These are phyloP conservation scores for Laticauda laticaudata DNA, from an alignment of 2,113 vertebrate genomes.

Conservation along the genomic window DNA sequence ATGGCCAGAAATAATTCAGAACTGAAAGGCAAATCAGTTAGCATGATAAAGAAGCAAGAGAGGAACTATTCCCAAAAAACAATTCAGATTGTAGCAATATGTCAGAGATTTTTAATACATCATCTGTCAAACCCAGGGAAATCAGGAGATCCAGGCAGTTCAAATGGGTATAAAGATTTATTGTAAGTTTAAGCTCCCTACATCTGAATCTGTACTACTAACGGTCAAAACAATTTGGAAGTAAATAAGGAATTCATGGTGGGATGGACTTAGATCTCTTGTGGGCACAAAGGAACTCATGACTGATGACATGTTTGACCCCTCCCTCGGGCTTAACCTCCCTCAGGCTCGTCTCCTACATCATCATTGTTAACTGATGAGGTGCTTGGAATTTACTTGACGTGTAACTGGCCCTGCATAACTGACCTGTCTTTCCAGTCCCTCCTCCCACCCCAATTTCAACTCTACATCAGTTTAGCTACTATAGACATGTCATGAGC, in stretches of 20 bases:
- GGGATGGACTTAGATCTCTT: neutral
- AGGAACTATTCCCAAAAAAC: neutral
- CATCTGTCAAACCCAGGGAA: neutral
- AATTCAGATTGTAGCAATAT: neutral
- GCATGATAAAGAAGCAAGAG: neutral
- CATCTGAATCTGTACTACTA: neutral
- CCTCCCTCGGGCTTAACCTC: neutral
- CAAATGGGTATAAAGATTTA: neutral
- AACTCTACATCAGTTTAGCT: neutral
- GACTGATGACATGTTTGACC: neutral
- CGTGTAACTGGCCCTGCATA: neutral
- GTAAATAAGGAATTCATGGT: neutral
- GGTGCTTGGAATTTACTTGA: neutral
- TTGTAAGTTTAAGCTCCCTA: neutral
- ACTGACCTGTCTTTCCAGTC: neutral
- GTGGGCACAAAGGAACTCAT: neutral
- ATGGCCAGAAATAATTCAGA: neutral
- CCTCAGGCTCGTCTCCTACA: neutral
- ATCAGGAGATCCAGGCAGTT: neutral
- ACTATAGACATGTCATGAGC: neutral
- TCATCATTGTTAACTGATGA: neutral
- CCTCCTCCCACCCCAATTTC: neutral
- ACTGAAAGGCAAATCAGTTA: neutral
- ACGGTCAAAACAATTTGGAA: neutral
- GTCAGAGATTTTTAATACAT: neutral